A percentile compares a stretch with the other conserved stretches of the same genome.
Evolutionary conservation across 2,797 vertebrate genomes (phyloP).

Genomic region (Brachymystax lenok): DNA sequence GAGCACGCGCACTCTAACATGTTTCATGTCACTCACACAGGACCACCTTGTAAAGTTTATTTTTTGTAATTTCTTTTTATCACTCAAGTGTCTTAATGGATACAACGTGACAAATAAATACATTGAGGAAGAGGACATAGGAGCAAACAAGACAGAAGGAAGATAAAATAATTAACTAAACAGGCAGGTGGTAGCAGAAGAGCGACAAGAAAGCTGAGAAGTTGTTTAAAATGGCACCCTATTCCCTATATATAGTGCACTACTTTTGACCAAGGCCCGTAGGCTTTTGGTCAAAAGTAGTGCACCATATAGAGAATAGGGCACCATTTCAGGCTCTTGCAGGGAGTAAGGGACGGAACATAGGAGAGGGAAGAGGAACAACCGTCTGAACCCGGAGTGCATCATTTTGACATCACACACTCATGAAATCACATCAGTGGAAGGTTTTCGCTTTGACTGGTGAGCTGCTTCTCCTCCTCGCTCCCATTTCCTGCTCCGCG

Average conservation of each 20-base stretch:
- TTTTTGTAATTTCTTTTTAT: conserved; percentile 52
- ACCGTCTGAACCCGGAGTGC: not conserved
- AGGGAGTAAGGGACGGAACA: not conserved
- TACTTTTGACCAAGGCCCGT: not conserved
- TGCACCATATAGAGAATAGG: conserved; percentile 16
- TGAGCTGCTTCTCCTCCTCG: not conserved
- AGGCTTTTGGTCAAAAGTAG: not conserved
- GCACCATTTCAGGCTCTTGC: not conserved
- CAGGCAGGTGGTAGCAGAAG: not conserved
- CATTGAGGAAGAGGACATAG: conserved; percentile 30
- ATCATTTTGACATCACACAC: not conserved
- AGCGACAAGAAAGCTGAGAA: too few species aligned
- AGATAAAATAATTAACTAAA: not conserved
- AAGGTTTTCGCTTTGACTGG: not conserved
- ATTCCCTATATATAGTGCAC: not conserved
- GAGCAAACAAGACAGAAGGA: conserved; percentile 25
- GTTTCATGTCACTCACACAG: conserved; percentile 23
- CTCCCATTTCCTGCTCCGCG: not conserved
- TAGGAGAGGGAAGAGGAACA: conserved; percentile 1
- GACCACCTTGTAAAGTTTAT: conserved; percentile 39
- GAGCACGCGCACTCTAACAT: too few species aligned
- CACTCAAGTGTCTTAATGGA: conserved; percentile 66
- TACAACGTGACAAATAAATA: conserved; percentile 77
- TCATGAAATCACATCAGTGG: not conserved
- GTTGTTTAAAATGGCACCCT: not conserved